phyloP scores from a whole-genome alignment of 1,140 invertebrate genomes.

The Leptonema lineaticorne region DNA sequence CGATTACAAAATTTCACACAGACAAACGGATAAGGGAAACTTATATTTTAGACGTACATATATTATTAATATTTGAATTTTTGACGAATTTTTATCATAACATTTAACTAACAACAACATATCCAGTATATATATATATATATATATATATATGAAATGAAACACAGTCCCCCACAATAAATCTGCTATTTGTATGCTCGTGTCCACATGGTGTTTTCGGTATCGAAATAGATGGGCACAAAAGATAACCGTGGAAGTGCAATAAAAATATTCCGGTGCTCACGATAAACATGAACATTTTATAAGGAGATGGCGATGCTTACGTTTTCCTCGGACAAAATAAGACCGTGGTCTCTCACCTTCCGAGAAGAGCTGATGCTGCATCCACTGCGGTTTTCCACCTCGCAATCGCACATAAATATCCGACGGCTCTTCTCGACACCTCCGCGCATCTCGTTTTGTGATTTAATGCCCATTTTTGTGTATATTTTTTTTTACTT shows the following conservation, averaged over 20 bases:
- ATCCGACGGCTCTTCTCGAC: neutral
- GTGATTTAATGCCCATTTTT: neutral
- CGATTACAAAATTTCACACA: too few relatives aligned
- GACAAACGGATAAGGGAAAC: too few relatives aligned
- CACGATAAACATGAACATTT: neutral
- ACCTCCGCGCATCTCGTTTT: neutral
- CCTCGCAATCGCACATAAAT: neutral
- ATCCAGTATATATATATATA: too few relatives aligned
- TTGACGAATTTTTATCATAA: too few relatives aligned
- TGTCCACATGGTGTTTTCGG: too few relatives aligned
- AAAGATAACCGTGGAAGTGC: neutral
- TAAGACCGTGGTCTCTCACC: neutral
- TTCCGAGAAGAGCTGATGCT: slow-evolving; percentile 14
- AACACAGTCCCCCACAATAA: too few relatives aligned
- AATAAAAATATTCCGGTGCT: slow-evolving; percentile 6
- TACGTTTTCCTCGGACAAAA: neutral
- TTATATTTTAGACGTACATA: too few relatives aligned
- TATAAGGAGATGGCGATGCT: neutral
- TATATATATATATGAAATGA: too few relatives aligned
- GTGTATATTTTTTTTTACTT: neutral
- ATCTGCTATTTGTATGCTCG: too few relatives aligned
- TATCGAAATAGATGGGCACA: neutral
- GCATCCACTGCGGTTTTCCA: slow-evolving; percentile 1
- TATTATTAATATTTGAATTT: too few relatives aligned
- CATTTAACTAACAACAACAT: too few relatives aligned